Base-by-base conservation (phyloP, 2,888 invertebrate species). In the Lucinisca nassula region DNA sequence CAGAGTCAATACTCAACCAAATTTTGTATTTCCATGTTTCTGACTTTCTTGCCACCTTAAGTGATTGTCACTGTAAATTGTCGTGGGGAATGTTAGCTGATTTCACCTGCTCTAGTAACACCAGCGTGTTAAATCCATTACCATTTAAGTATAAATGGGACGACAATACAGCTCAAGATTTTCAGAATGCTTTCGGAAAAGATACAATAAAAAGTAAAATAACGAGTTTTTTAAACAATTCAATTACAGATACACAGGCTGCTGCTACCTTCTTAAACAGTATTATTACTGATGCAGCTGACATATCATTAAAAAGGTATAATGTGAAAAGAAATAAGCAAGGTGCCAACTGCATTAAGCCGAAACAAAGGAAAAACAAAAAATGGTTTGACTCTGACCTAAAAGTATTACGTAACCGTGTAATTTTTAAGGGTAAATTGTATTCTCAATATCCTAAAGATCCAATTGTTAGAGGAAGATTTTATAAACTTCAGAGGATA, bases 11-110 rank as follows among this genome's bases (percentile, higher is more conserved):
- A 61, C 40, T 75, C 55, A 21, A n/a, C 21, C 55, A 55, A 21
- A 55, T 55, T 4, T 55, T 55, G 55, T 55, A 55, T 55, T 55
- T 55, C 6, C 30, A 58, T 35, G 61, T 70, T 8, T 35, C 35
- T 12, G 55, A 76, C 10, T 82, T 70, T 70, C 32, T 70, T 4
- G 27, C 76, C 4, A 70, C n/a, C 12, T 17, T 82, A 51, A 67
- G 70, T 21, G 55, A 55, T 55, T 55, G 55, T n/a, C 55, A 55
- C 21, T 14, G 55, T 21, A 55, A 55, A 55, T n/a, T 55, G n/a
- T 55, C 55, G 4, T 55, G 55, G 55, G 55, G 55, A 4, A 55
- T 55, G 55, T 55, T 21, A 61, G 75, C 67, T 61, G 38, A 51
- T n/a, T 40, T 49, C 30, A 73, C 12, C 55, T 32, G 49, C 72